Evolutionary conservation across 2,113 vertebrate genomes (phyloP).

Genomic region (Oncorhynchus keta): DNA sequence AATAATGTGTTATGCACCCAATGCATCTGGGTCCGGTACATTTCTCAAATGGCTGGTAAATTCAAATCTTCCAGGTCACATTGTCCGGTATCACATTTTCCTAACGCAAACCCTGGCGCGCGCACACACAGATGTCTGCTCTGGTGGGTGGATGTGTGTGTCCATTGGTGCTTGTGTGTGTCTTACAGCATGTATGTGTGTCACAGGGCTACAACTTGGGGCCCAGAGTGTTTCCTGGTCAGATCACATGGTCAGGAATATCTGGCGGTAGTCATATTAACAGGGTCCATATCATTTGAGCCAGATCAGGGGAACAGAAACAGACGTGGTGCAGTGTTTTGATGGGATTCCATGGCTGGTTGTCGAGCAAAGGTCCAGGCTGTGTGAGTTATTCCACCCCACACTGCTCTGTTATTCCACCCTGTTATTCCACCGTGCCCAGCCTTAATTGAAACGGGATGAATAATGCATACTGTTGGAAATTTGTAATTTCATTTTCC

Average conservation of each 20-base stretch:
- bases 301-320: conserved; percentile 11
- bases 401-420: too few relatives aligned
- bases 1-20: too few relatives aligned
- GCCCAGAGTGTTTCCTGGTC: too few relatives aligned
- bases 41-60: too few relatives aligned
- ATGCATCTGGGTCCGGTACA: too few relatives aligned
- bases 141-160: too few relatives aligned
- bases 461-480: conserved; percentile 63
- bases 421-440: conserved; percentile 37
- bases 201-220: not conserved
- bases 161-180: too few relatives aligned
- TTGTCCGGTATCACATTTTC: too few relatives aligned
- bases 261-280: conserved; percentile 1
- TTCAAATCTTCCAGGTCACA: too few relatives aligned
- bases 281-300: conserved; percentile 21
- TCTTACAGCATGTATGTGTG: not conserved
- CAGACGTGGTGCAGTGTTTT: conserved; percentile 2
- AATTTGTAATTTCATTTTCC: conserved; percentile 25
- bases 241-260: too few relatives aligned
- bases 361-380: conserved; percentile 55
- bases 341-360: conserved; percentile 53
- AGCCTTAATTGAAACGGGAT: conserved; percentile 61
- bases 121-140: too few relatives aligned
- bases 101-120: too few relatives aligned
- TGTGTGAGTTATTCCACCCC: conserved; percentile 2